Conservation (phyloP, 2,113 vertebrate species). For the Catharus minimus region DNA sequence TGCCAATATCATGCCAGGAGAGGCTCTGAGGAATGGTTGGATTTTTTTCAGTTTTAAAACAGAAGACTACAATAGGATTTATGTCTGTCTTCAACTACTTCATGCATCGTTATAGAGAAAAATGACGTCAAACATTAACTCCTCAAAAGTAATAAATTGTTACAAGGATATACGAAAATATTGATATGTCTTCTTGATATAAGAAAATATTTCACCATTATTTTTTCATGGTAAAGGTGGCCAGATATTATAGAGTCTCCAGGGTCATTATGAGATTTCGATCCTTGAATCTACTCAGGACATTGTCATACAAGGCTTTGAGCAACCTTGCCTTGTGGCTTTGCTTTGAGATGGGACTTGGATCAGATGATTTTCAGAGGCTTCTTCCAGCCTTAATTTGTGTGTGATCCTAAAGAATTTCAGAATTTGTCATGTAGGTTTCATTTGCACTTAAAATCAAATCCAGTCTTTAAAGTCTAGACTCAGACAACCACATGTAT, state of each 20-base stretch:
- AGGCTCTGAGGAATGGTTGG: neutral
- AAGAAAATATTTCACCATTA: neutral
- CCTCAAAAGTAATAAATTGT: neutral
- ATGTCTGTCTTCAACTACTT: neutral
- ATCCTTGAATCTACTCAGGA: neutral
- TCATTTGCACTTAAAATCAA: neutral
- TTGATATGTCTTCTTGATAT: neutral
- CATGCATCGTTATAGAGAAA: neutral
- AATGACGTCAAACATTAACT: neutral
- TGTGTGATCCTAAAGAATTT: neutral
- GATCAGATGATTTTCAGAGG: neutral
- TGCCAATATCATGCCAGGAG: neutral
- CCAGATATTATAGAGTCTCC: neutral
- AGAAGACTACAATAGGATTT: neutral
- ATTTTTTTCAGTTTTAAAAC: neutral
- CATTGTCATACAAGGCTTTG: neutral
- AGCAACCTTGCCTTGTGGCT: neutral
- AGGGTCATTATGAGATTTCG: neutral
- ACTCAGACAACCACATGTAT: fast-evolving
- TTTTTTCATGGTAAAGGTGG: neutral
- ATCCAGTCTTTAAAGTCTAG: neutral
- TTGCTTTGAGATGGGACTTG: neutral
- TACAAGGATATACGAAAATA: neutral
- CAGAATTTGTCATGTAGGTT: neutral
- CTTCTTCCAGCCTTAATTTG: neutral